Percentiles rank a stretch among this genome's conserved stretches.
Evolutionary conservation across 2,113 vertebrate genomes (phyloP).

Genomic region (Erpornis zantholeuca): DNA sequence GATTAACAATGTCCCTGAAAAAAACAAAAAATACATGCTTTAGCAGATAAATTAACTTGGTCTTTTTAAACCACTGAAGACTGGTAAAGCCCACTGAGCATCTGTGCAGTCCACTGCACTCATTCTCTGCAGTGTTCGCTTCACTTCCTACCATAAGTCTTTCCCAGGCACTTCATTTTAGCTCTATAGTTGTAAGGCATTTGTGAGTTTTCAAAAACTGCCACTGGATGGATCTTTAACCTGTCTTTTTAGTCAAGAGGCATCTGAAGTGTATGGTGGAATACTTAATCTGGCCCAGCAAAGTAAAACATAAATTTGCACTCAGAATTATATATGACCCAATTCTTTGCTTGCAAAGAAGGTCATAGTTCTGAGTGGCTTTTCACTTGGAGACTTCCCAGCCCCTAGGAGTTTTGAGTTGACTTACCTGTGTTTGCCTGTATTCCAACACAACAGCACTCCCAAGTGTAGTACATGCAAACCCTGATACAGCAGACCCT

Average conservation of each 20-base stretch:
- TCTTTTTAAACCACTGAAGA: background rate
- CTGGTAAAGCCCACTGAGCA: background rate
- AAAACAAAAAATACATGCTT: background rate
- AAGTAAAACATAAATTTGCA: background rate
- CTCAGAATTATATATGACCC: background rate
- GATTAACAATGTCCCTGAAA: background rate
- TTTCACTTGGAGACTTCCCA: background rate
- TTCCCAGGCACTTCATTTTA: background rate
- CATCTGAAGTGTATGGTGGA: background rate
- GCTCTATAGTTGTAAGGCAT: background rate
- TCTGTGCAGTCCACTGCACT: background rate
- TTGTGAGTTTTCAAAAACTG: background rate
- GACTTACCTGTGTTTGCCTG: background rate
- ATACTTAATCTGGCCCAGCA: background rate
- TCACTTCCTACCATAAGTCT: background rate
- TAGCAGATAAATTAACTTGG: background rate
- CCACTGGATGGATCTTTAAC: background rate
- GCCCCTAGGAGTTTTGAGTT: background rate
- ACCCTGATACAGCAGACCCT: background rate
- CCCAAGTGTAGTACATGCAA: background rate
- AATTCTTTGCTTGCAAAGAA: background rate
- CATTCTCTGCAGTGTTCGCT: background rate
- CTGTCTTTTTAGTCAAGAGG: background rate
- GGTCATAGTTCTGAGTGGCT: background rate
- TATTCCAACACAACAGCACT: background rate